Conservation (phyloP, 2,797 vertebrate genomes). For the Crenichthys baileyi region DNA sequence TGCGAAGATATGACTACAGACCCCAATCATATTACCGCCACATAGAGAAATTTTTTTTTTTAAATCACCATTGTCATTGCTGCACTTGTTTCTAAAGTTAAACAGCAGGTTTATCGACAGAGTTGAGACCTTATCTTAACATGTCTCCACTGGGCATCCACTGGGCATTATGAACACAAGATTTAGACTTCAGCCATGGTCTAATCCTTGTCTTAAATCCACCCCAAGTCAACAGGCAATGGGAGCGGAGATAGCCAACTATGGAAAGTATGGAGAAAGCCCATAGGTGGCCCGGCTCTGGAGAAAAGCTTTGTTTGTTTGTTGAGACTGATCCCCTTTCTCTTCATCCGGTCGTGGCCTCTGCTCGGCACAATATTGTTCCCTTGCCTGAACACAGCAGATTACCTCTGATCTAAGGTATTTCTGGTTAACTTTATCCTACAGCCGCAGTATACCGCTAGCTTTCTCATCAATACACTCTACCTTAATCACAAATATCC, state of each 20-base stretch:
- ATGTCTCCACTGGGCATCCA: conserved; percentile 42
- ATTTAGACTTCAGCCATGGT: conserved; percentile 65
- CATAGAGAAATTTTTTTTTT: conserved; percentile 29
- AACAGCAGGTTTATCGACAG: conserved; percentile 58
- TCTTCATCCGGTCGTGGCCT: conserved; percentile 64
- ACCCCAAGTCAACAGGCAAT: conserved; percentile 74
- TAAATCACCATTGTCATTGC: conserved; percentile 21
- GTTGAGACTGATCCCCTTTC: conserved; percentile 60
- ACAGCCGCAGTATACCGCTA: conserved; percentile 40
- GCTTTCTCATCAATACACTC: conserved; percentile 46
- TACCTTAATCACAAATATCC: conserved; percentile 14
- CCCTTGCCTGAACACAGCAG: conserved; percentile 54
- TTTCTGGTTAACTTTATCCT: conserved; percentile 67
- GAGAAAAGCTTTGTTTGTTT: conserved; percentile 75
- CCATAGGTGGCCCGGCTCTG: conserved; percentile 57
- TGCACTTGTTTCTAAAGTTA: conserved; percentile 55
- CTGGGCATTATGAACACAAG: conserved; percentile 71
- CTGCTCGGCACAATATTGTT: conserved; percentile 56
- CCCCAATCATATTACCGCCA: conserved; percentile 27
- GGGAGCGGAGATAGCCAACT: conserved; percentile 58
- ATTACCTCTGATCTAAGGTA: conserved; percentile 67
- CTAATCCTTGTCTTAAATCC: conserved; percentile 78
- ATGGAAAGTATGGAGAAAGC: conserved; percentile 61
- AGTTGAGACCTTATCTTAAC: conserved; percentile 60
- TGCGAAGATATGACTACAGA: conserved; percentile 47